These are phyloP conservation scores for Alces alces DNA, from an alignment of 2,113 vertebrate species.

Conservation along the genomic window DNA sequence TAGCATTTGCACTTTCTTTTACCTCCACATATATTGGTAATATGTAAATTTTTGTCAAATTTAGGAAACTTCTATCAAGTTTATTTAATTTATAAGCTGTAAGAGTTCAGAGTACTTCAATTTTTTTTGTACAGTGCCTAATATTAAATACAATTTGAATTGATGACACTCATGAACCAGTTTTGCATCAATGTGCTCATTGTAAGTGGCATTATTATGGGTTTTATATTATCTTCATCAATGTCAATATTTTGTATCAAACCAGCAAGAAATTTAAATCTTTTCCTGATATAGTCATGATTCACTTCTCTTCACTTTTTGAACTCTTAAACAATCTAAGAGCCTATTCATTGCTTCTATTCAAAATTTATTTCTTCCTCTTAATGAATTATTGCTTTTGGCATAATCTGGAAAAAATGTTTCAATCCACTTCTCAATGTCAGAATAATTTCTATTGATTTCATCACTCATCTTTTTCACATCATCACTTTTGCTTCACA, in stretches of 20 bases:
- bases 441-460: constrained; percentile 57
- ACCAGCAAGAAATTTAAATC: constrained; percentile 22
- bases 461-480: constrained; percentile 47
- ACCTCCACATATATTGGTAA: background rate
- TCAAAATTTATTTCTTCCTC: constrained; percentile 43
- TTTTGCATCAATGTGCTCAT: constrained; percentile 16
- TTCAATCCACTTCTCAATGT: constrained; percentile 33
- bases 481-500: constrained; percentile 20
- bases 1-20: background rate
- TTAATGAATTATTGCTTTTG: constrained; percentile 53
- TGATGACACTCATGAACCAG: constrained; percentile 1
- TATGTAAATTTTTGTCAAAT: background rate
- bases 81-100: background rate
- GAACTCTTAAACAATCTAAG: constrained; percentile 39
- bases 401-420: constrained; percentile 38
- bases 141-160: constrained; percentile 33
- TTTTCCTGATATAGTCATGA: constrained; percentile 23
- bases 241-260: constrained; percentile 32
- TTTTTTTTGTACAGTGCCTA: constrained; percentile 25
- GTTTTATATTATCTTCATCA: constrained; percentile 37
- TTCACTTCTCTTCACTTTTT: constrained; percentile 33
- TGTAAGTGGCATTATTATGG: background rate
- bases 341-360: constrained; percentile 46
- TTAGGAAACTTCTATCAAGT: background rate
- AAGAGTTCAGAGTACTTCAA: background rate